Evolutionary conservation across 2,797 vertebrate genomes (phyloP).

Genomic region (Petrocephalus schoutedeni): DNA sequence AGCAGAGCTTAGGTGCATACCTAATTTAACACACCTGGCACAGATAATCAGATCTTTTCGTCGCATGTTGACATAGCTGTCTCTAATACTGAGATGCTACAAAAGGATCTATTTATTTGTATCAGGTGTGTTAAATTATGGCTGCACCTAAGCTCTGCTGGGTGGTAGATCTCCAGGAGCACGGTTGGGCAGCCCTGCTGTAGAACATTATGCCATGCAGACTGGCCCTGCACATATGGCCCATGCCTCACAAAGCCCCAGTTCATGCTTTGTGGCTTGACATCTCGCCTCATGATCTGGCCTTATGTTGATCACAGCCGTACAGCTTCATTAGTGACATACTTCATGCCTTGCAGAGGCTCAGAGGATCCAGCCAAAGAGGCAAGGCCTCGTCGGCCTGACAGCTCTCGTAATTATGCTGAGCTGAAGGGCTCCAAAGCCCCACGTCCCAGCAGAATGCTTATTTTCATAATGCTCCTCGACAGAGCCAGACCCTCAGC

Average conservation of each 20-base stretch:
- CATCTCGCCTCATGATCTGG: background rate
- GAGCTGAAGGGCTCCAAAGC: background rate
- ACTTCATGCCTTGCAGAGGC: background rate
- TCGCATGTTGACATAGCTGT: too few species aligned
- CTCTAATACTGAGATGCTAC: too few species aligned
- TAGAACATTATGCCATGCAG: background rate
- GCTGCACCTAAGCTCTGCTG: too few species aligned
- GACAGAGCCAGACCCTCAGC: background rate
- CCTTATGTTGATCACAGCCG: background rate
- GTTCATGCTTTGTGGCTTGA: background rate
- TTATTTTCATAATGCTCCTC: background rate
- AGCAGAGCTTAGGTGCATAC: too few species aligned
- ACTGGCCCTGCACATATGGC: background rate
- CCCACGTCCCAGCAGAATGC: background rate
- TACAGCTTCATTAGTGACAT: background rate
- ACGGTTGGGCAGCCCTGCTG: background rate
- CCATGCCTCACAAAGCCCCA: background rate
- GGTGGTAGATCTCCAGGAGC: too few species aligned
- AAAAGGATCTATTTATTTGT: too few species aligned
- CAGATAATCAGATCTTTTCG: too few species aligned
- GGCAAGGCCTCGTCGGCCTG: background rate
- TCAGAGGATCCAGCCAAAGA: background rate
- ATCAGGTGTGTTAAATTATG: too few species aligned
- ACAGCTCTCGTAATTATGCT: background rate
- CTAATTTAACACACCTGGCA: too few species aligned